Conservation (phyloP, 2,888 invertebrate species). For the Agriotes lineatus region DNA sequence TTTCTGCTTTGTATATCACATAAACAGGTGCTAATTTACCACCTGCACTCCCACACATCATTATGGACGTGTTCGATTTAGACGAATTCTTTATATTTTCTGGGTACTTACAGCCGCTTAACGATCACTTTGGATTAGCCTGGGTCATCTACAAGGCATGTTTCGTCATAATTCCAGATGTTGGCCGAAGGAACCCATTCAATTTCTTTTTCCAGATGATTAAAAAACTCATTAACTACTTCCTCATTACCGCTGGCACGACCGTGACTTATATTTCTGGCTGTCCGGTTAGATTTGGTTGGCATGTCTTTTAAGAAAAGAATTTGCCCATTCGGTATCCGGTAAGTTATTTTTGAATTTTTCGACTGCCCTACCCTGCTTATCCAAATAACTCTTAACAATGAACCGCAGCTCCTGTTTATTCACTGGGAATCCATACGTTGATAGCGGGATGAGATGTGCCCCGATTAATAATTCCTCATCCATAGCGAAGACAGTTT, state of each 20-base stretch:
- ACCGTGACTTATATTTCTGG: neutral
- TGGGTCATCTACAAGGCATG: neutral
- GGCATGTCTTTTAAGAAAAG: neutral
- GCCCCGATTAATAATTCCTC: too few relatives aligned
- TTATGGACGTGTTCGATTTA: conserved; percentile 46
- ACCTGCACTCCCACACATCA: conserved; percentile 53
- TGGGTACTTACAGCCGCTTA: conserved; percentile 3
- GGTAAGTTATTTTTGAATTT: neutral
- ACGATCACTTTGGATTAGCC: neutral
- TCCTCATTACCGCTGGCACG: neutral
- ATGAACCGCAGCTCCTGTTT: neutral
- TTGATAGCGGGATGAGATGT: too few relatives aligned
- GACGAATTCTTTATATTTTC: neutral
- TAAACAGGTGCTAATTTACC: conserved; percentile 54
- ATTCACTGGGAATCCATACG: too few relatives aligned
- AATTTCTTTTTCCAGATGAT: neutral
- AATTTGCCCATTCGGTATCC: neutral
- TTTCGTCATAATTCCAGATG: neutral
- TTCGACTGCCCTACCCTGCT: neutral
- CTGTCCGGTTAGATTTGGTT: neutral
- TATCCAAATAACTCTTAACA: conserved; percentile 12
- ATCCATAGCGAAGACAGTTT: too few relatives aligned
- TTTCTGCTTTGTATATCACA: conserved; percentile 55
- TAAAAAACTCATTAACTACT: neutral
- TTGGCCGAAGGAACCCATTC: neutral